These are phyloP conservation scores for Acanthis flammea DNA, from an alignment of 2,797 vertebrate genomes.

Conservation along the genomic window DNA sequence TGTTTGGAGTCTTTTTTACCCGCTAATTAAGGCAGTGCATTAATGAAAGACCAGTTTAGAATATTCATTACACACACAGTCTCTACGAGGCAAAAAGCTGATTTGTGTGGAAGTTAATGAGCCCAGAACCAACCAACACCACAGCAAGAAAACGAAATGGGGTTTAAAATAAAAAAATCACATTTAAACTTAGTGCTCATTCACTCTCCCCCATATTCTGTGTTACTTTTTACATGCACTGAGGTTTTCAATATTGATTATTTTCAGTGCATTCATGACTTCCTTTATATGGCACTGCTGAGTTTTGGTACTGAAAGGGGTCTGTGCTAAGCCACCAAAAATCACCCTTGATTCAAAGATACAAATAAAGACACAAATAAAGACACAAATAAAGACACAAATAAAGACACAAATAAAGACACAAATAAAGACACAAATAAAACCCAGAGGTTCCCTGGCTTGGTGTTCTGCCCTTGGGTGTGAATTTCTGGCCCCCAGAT, in stretches of 20 bases:
- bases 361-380: too few relatives aligned
- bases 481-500: neutral
- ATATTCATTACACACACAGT: conserved; percentile 23
- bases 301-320: neutral
- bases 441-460: neutral
- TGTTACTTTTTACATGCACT: neutral
- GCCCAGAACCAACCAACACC: neutral
- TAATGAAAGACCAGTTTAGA: conserved; percentile 45
- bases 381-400: too few relatives aligned
- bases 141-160: neutral
- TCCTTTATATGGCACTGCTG: neutral
- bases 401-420: too few relatives aligned
- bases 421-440: too few relatives aligned
- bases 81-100: neutral
- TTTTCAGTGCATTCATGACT: neutral
- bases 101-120: conserved; percentile 23
- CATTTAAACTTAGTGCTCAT: neutral
- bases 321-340: neutral
- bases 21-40: conserved; percentile 25
- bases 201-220: neutral
- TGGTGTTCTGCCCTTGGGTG: neutral
- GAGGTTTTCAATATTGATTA: neutral
- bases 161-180: neutral
- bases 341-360: neutral
- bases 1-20: conserved; percentile 11